These are phyloP conservation scores for Notarius lentiginosus DNA, from an alignment of 2,113 vertebrate genomes.

Conservation along the genomic window DNA sequence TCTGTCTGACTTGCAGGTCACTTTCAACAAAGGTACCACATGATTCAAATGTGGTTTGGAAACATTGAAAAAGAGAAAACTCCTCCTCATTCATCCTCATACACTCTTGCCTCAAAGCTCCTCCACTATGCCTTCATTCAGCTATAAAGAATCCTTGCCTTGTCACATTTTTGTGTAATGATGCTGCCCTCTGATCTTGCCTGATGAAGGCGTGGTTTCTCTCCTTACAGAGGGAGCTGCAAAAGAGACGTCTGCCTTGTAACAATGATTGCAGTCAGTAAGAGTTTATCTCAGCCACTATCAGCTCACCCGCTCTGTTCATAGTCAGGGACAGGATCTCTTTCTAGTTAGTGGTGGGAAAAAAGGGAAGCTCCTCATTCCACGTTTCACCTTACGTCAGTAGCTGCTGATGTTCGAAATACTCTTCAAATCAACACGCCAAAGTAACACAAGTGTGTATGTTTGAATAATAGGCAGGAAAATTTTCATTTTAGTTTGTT, in stretches of 20 bases:
- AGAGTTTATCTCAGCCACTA: conserved; percentile 47
- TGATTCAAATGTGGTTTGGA: not conserved
- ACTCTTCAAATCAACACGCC: not conserved
- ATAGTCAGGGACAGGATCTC: conserved; percentile 36
- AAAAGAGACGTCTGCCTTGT: conserved; percentile 30
- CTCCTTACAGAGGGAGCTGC: conserved; percentile 12
- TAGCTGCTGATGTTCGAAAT: not conserved
- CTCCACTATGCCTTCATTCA: conserved; percentile 35
- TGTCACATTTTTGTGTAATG: conserved; percentile 48
- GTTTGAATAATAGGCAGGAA: not conserved
- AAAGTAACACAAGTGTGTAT: not conserved
- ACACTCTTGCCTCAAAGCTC: not conserved
- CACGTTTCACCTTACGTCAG: not conserved
- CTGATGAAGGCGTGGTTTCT: conserved; percentile 30
- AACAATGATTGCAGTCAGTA: conserved; percentile 53
- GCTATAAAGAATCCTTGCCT: conserved; percentile 43
- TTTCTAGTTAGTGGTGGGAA: conserved; percentile 39
- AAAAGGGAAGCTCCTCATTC: conserved; percentile 6
- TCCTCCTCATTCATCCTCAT: conserved; percentile 19
- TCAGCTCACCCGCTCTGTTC: conserved; percentile 45
- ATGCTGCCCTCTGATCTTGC: conserved; percentile 33
- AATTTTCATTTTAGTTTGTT: not conserved
- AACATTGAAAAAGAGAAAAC: not conserved
- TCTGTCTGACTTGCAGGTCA: not conserved
- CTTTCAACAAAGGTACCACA: not conserved